Base-by-base conservation (phyloP, 1,140 invertebrate genomes). In the Hycleus phaleratus region DNA sequence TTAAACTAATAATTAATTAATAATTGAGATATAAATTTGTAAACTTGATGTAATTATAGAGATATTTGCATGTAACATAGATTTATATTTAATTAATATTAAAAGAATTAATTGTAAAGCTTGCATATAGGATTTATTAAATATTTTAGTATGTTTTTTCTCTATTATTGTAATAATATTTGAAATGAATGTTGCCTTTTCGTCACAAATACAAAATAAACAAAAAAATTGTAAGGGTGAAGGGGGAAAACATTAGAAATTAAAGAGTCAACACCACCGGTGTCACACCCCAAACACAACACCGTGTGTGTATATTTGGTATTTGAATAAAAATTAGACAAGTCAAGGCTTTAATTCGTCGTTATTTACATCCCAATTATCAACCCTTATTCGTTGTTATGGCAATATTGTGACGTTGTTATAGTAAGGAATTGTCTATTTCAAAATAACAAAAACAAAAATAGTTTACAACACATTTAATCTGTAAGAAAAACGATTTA, bases 101-200 rank as follows among this genome's bases (percentile, higher is more conserved):
- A 18, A 18, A 18, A 18, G 2, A 18, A 18, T 18, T 63, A 63
- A 64, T 53, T 68, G 64, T 65, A 64, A 66, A 66, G 64, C 65
- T 68, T 66, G 58, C 62, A 66, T 68, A 68, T 4, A 7, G 66
- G 58, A 48, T 66, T 68, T 68, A 63, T 62, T 52, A 32, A 59
- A 67, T 68, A 66, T 68, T 66, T 66, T 66, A 68, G 64, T 66
- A 66, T 63, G 61, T 61, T 66, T 68, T 66, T 46, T 64, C 59
- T 65, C 56, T 61, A 60, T 32, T 5, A 32, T 32, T 5, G 7
- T 32, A 32, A 32, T 32, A 32, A 32, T 32, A 32, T 32, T 32
- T 32, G 32, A 32, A 32, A 32, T 32, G 32, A 68, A 68, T 68
- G 67, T 68, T 68, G 67, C 67, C 65, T 68, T 67, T 68, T 65